Evolutionary conservation across 2,888 invertebrate species (phyloP), one percentile per base, ranked within the genome.

Genomic region (Dicyrtoma fusca): DNA sequence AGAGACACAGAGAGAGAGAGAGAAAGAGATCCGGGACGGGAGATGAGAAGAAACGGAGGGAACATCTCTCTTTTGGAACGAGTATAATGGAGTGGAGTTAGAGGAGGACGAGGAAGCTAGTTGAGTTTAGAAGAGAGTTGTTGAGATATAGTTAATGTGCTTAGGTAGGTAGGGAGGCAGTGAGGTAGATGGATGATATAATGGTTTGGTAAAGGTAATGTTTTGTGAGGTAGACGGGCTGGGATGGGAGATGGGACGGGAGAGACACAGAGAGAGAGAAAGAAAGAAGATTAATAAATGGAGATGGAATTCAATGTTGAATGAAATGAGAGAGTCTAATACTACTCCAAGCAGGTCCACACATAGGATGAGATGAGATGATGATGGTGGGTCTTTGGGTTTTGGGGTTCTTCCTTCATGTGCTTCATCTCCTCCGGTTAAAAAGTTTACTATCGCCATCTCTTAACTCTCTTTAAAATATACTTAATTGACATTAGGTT

Each of bases 401-500:
- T n/a, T n/a, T n/a, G n/a, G n/a, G n/a, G n/a, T n/a, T n/a, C n/a
- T n/a, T n/a, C n/a, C n/a, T 34, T 34, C 34, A 3, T 34, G 4
- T 34, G 34, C 8, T 5, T 34, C 34, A 5, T 34, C 34, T 34
- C 34, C 8, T 34, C 8, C 34, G 34, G 34, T 34, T 34, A 34
- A 34, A n/a, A 34, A 34, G 34, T 34, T 34, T 34, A 34, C 25
- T 34, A 34, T 53, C 65, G 65, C 65, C 65, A 65, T 65, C 65
- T 65, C 65, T 49, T 49, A 49, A 51, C 34, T 26, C 23, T 42
- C 51, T 49, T 65, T 53, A 65, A 65, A 65, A 42, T 26, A 51
- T 25, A 65, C 26, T 65, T 65, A 65, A 65, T 65, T 65, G 65
- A 65, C 65, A 65, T 65, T 65, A 65, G 65, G 65, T 25, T 51